These are phyloP conservation scores for Calidris pugnax DNA, from an alignment of 2,113 vertebrate species.

Conservation along the genomic window DNA sequence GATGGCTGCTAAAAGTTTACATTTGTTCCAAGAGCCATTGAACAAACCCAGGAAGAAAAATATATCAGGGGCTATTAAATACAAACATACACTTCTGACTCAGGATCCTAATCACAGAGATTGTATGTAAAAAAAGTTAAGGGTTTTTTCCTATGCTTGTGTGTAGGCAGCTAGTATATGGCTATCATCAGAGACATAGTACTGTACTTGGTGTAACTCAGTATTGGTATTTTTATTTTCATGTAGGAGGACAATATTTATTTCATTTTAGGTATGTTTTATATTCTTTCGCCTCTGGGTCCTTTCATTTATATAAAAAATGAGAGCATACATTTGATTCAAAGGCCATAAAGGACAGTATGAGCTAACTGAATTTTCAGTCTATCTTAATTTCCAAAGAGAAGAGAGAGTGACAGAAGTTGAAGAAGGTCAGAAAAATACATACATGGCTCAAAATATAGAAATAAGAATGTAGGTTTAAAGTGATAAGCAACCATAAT, in stretches of 20 bases:
- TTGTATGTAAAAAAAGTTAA: accelerated
- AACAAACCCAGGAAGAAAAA: not conserved
- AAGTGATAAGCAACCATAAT: not conserved
- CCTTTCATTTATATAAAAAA: not conserved
- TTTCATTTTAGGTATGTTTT: not conserved
- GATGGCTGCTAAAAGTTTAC: not conserved
- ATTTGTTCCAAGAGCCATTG: not conserved
- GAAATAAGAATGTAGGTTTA: not conserved
- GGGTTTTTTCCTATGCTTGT: accelerated
- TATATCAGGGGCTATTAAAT: not conserved
- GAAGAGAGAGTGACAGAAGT: not conserved
- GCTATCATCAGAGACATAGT: not conserved
- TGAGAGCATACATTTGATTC: not conserved
- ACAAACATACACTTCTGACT: not conserved
- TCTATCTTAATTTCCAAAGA: not conserved
- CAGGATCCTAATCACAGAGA: not conserved
- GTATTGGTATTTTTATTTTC: not conserved
- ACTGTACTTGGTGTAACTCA: not conserved
- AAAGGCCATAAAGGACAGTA: not conserved
- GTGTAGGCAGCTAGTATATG: not conserved
- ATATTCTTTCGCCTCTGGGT: not conserved
- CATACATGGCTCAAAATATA: not conserved
- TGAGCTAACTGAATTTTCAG: not conserved
- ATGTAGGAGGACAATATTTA: not conserved
- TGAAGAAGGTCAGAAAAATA: not conserved